Percentiles rank a stretch among this genome's conserved stretches.
Evolutionary conservation across 2,888 invertebrate genomes (phyloP).

Genomic region (Parnassius mnemosyne): DNA sequence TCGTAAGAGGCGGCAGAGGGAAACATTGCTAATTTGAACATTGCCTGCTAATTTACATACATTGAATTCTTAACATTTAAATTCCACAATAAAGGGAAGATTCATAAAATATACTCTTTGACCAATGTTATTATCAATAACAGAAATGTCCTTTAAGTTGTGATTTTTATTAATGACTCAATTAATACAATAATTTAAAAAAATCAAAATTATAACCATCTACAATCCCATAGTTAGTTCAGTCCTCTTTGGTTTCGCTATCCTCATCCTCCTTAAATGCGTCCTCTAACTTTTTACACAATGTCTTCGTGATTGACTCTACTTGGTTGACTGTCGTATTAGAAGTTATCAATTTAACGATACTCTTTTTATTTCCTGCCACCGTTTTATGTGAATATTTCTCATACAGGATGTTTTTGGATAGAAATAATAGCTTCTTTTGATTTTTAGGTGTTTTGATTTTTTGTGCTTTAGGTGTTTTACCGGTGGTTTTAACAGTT

Average conservation of each 20-base stretch:
- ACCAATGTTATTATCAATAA: no score
- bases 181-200: no score
- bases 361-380: background rate
- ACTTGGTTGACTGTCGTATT: background rate
- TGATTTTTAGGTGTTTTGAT: background rate
- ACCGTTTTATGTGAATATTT: background rate
- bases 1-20: no score
- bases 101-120: no score
- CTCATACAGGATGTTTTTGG: background rate
- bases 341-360: background rate
- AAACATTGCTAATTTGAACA: no score
- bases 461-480: background rate
- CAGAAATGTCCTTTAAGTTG: no score
- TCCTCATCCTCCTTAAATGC: constrained; percentile 4
- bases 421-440: constrained; percentile 5
- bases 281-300: constrained; percentile 22
- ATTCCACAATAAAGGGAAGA: no score
- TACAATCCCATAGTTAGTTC: background rate
- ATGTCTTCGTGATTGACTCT: constrained; percentile 11
- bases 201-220: no score
- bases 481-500: background rate
- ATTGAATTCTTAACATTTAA: no score
- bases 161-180: no score
- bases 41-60: no score
- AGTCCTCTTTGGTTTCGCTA: constrained; percentile 10